These are phyloP conservation scores for Mormyrops attenuatus DNA, from an alignment of 2,797 vertebrate species.

Conservation along the genomic window DNA sequence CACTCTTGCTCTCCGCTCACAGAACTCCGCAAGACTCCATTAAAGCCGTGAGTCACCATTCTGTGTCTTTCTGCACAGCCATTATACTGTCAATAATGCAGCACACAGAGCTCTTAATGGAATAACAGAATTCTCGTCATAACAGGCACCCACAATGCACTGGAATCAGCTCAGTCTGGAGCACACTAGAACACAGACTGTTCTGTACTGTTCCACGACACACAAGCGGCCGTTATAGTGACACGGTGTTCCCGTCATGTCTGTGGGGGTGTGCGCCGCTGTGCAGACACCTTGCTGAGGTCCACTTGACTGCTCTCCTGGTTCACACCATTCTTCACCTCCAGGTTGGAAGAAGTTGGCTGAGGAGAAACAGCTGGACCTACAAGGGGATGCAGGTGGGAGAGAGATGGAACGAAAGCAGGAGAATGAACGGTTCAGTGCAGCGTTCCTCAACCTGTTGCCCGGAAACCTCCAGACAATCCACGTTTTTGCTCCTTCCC, in stretches of 20 bases:
- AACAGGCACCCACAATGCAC: neutral
- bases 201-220: neutral
- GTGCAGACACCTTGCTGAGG: constrained; percentile 55
- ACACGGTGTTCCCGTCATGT: neutral
- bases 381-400: neutral
- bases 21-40: constrained; percentile 5
- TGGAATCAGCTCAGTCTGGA: neutral
- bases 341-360: constrained; percentile 49
- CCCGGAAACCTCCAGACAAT: neutral
- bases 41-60: neutral
- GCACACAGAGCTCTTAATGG: neutral
- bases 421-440: neutral
- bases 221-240: neutral
- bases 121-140: neutral
- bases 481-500: neutral
- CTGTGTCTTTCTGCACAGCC: neutral
- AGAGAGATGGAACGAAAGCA: neutral
- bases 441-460: neutral
- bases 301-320: constrained; percentile 58
- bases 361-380: constrained; percentile 50
- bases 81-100: constrained; percentile 11
- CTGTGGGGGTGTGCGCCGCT: neutral
- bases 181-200: neutral
- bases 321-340: constrained; percentile 58
- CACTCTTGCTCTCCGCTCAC: neutral